Base-by-base conservation (phyloP, 2,888 invertebrate species). In the Psylliodes chrysocephalus region DNA sequence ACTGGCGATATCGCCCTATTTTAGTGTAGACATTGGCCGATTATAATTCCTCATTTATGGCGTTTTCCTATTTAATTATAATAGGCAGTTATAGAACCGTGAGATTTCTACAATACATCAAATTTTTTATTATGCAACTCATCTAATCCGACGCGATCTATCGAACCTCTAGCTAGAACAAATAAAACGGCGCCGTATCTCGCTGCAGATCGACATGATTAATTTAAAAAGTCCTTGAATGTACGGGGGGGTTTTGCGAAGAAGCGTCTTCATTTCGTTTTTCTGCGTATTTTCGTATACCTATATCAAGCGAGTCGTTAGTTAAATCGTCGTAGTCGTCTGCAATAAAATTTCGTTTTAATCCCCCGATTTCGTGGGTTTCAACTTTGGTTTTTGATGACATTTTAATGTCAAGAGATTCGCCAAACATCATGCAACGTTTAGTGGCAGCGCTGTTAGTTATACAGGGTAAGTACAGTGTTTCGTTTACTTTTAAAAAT, bases 141-240 rank as follows among this genome's bases (percentile, higher is more conserved):
- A 12, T 40, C 6, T 22, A 22, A 40, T 40, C 40, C 7, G 12
- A 40, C 12, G 40, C 40, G 40, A 17, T 40, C 40, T 40, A 40
- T 12, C 12, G 40, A 40, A 40, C 1, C 40, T 7, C 5, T 40
- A 40, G 14, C 5, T 40, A 40, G 40, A 40, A 40, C 40, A 40
- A 7, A 40, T 40, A 40, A 40, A 17, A 40, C 17, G 12, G 12
- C 17, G 12, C 6, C 17, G 5, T 40, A 40, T 40, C 40, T 40
- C 40, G 40, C 5, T 6, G 22, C 40, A 40, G 40, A 12, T 4
- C 40, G 40, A 40, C 40, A 17, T 12, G 40, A 40, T 40, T 40
- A 35, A n/a, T 35, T 40, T n/a, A 40, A 40, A 40, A 40, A 40
- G 40, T 40, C 40, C 40, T 40, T 40, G 40, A 40, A 40, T 40